Base-by-base conservation (phyloP, 2,888 invertebrate genomes). In the Himalopsyche tibetana region DNA sequence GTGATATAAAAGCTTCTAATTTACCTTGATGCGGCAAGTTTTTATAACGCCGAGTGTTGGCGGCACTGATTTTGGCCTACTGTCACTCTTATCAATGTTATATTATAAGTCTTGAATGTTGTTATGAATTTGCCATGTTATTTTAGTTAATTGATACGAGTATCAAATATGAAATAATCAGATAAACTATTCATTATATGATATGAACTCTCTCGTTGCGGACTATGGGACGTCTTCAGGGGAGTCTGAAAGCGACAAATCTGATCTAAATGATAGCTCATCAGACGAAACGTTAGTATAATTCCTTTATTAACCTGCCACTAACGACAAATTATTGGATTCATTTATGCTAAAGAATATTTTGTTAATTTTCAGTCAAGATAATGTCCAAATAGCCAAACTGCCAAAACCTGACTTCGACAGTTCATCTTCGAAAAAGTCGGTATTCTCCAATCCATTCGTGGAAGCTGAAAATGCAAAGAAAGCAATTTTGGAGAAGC, bases 381-480 rank as follows among this genome's bases (percentile, higher is more conserved):
- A 81, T 45, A 83, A 83, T 51, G 19, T 83, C 56, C 84, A 45
- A 69, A 40, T 82, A n/a, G n/a, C 79, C 12, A 87, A 87, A 55
- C 55, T 87, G 38, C 85, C 96, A 5, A 94, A 94, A 89, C 96
- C 96, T 36, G 93, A 94, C 63, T 94, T 96, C 89, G 94, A 94
- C 87, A 94, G 93, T 87, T 90, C 90, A 84, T 91, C 92, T 82
- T 90, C 94, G 87, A 94, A 94, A 90, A 95, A 94, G 87, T 97
- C 97, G 15, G 98, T 98, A 5, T 98, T 98, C 91, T 95, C 95
- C 55, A 98, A 98, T 93, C 97, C 97, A 11, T 98, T 96, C 90
- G 95, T 95, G 40, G 96, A 96, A 91, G 98, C 96, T 0, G 98
- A 98, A 91, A 94, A 95, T 90, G 97, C 97, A 3, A 97, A 98